phyloP scores from a whole-genome alignment of 2,113 vertebrate species.

The Pelusios castaneus region DNA sequence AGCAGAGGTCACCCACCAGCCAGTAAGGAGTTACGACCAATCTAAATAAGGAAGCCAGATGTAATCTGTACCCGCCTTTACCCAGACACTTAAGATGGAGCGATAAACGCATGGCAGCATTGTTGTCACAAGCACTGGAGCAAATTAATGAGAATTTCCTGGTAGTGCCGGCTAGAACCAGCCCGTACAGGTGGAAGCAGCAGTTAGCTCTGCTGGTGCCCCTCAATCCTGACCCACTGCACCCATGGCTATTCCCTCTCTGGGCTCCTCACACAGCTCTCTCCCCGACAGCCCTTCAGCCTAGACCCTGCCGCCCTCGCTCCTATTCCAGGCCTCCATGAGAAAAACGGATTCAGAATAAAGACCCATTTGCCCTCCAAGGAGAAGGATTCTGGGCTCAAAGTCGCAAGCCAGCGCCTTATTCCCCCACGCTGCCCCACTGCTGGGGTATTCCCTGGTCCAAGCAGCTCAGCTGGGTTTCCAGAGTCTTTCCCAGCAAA shows the following conservation, averaged over 20 bases:
- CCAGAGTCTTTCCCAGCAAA: neutral
- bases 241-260: neutral
- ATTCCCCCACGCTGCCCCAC: neutral
- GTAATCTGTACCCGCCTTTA: slow-evolving; percentile 55
- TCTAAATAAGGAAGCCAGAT: slow-evolving; percentile 48
- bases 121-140: slow-evolving; percentile 38
- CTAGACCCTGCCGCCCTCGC: neutral
- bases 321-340: neutral
- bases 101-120: slow-evolving; percentile 35
- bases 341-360: neutral
- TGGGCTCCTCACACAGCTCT: too few species aligned
- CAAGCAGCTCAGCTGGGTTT: neutral
- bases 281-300: neutral
- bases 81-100: slow-evolving; percentile 43
- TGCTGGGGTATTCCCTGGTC: neutral
- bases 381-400: neutral
- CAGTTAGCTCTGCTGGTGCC: neutral
- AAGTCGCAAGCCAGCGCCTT: neutral
- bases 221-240: neutral
- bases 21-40: slow-evolving; percentile 8
- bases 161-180: slow-evolving; percentile 28
- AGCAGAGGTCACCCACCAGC: slow-evolving; percentile 29
- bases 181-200: neutral
- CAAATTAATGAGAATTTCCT: neutral
- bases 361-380: neutral